These are phyloP conservation scores for Campaea margaritaria DNA, from an alignment of 2,888 invertebrate species.

Conservation along the genomic window DNA sequence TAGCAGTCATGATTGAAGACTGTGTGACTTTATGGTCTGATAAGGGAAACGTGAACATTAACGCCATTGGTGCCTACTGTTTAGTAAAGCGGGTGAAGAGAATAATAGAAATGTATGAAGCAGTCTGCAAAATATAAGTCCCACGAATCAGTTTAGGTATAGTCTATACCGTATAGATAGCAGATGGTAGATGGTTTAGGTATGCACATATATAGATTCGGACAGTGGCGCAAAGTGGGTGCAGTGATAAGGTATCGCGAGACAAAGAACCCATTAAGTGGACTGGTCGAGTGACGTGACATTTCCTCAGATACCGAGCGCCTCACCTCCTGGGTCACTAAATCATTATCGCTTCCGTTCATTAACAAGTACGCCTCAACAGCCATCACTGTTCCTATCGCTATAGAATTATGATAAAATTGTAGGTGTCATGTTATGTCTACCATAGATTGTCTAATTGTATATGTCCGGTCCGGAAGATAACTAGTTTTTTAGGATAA, in stretches of 20 bases:
- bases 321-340: slow-evolving; percentile 80
- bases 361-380: slow-evolving; percentile 65
- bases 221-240: slow-evolving; percentile 60
- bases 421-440: slow-evolving; percentile 26
- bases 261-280: slow-evolving; percentile 83
- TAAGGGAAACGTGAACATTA: too few relatives aligned
- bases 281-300: slow-evolving; percentile 77
- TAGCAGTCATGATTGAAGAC: too few relatives aligned
- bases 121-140: too few relatives aligned
- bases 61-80: too few relatives aligned
- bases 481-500: neutral
- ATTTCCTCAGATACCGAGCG: slow-evolving; percentile 81
- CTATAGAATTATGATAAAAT: slow-evolving; percentile 32
- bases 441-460: neutral
- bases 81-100: too few relatives aligned
- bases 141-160: too few relatives aligned
- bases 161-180: too few relatives aligned
- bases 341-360: slow-evolving; percentile 81
- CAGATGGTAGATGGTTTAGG: slow-evolving; percentile 40
- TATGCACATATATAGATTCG: slow-evolving; percentile 41
- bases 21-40: too few relatives aligned
- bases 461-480: slow-evolving; percentile 3
- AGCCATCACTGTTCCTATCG: slow-evolving; percentile 39
- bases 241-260: slow-evolving; percentile 77
- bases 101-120: too few relatives aligned